Evolutionary conservation across 2,113 vertebrate species (phyloP), one percentile per base, ranked within the genome.

Genomic region (Salvelinus alpinus): DNA sequence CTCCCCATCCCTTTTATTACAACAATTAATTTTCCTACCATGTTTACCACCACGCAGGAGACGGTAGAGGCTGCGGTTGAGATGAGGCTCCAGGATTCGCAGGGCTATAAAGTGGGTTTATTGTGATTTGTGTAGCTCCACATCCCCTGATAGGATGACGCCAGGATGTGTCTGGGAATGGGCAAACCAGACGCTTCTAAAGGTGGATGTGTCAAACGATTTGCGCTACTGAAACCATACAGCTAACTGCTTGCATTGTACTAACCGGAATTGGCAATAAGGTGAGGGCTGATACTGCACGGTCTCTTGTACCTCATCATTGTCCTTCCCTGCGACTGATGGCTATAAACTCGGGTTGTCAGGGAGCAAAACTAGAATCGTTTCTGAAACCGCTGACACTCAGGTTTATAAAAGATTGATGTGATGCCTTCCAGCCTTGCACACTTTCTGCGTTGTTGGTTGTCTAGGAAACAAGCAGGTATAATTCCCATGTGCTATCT

Each of bases 391-490:
- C 57, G 75, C 76, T 80, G 75, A 78, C 73, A 76, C 54, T 71
- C 16, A 12, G 48, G 60, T 34, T 74, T 80, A 81, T 82, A 80
- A 86, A 84, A 84, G 73, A 82, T 81, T 79, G 77, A 81, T 80
- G 70, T 75, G 71, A 64, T 70, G 66, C 70, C 11, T 60, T 48
- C 60, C 66, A 0, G 34, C 18, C 51, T 47, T 51, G 24, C 57
- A 51, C 70, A 74, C 73, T 69, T 78, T 70, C 24, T 75, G 59
- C 71, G 70, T 64, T 77, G 76, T 77, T 77, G 74, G 54, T 64
- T 22, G n/a, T 44, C 72, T 31, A 38, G 65, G 75, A 75, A 74
- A 62, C 24, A 74, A 74, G 65, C 75, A 78, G 75, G 77, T 75
- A 73, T 59, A 71, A 64, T 82, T 71, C 74, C 80, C 20, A 14